Evolutionary conservation across 2,113 vertebrate genomes (phyloP), one percentile per base, ranked within the genome.

Genomic region (Jacana jacana): DNA sequence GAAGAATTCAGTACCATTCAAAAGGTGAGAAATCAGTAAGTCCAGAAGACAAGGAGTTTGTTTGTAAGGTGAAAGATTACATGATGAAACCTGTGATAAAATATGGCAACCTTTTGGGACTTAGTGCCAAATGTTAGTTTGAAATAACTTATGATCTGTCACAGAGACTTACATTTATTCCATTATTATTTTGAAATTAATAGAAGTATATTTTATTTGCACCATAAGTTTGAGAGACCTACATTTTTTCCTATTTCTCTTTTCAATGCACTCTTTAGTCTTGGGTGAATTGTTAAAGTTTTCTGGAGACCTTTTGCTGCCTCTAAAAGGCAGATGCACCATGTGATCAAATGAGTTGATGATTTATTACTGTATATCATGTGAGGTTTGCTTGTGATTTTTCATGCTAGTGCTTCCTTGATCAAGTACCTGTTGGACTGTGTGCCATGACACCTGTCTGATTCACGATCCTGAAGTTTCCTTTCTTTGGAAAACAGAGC

Each of bases 1-100:
- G 95, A 98, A 98, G 97, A 99, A 97, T 79, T 98, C 99, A 6
- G 97, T 98, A 17, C 99, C 99, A 6, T 99, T 99, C 95, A 99
- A 99, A 98, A 99, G 99, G 99, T 99, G 95, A 96, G 96, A 57
- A 86, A 44, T 72, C 10, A 48, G 4, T 9, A 52, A 39, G 35
- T 75, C n/a, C 27, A n/a, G 44, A 86, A 57, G 42, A 33, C 66
- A 60, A 89, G 31, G n/a, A 16, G 10, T 70, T 86, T 28, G 18
- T 24, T 72, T 46, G 7, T 90, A 48, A 81, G 11, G 25, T 90
- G 69, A 86, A 77, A 10, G 78, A 54, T 88, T 94, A 28, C 12
- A 51, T 35, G 42, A 63, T 75, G 55, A 92, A 86, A 55, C 6
- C 7, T 60, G 64, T 48, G 64, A 28, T 81, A 51, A 80, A 70